Conservation (phyloP, 2,797 vertebrate species). For the Tiaroga cobitis region DNA sequence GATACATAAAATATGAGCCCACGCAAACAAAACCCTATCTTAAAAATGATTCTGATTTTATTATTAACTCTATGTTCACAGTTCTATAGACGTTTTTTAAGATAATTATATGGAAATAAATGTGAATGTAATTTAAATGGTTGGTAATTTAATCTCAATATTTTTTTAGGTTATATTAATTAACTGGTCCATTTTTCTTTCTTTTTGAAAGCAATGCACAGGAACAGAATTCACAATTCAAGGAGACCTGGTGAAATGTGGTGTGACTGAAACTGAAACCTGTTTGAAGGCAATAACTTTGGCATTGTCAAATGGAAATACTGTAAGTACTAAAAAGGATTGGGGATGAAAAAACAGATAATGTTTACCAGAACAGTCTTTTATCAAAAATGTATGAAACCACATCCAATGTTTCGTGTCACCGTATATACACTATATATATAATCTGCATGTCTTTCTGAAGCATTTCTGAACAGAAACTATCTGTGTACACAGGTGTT, state of each 20-base stretch:
- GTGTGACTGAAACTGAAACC: slow-evolving; percentile 74
- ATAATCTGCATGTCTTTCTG: not conserved
- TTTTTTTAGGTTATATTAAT: not conserved
- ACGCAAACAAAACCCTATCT: not conserved
- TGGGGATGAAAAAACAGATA: not conserved
- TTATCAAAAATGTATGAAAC: no score
- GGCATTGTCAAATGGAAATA: slow-evolving; percentile 57
- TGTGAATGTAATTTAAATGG: not conserved
- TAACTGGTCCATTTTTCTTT: not conserved
- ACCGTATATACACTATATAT: no score
- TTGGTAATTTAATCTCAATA: not conserved
- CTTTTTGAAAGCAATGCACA: slow-evolving; percentile 63
- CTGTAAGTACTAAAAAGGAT: slow-evolving; percentile 59
- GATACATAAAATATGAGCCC: not conserved
- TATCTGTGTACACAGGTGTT: slow-evolving; percentile 64
- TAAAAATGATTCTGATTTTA: not conserved
- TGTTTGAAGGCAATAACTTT: slow-evolving; percentile 81
- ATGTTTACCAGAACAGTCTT: not conserved
- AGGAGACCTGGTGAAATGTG: slow-evolving; percentile 82
- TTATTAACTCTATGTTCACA: not conserved
- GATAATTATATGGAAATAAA: not conserved
- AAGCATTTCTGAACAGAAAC: not conserved
- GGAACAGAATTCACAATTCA: slow-evolving; percentile 75
- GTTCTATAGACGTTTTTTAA: not conserved
- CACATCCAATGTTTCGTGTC: no score